Evolutionary conservation across 2,888 invertebrate genomes (phyloP), one percentile per base, ranked within the genome.

Genomic region (Acleris laterana): DNA sequence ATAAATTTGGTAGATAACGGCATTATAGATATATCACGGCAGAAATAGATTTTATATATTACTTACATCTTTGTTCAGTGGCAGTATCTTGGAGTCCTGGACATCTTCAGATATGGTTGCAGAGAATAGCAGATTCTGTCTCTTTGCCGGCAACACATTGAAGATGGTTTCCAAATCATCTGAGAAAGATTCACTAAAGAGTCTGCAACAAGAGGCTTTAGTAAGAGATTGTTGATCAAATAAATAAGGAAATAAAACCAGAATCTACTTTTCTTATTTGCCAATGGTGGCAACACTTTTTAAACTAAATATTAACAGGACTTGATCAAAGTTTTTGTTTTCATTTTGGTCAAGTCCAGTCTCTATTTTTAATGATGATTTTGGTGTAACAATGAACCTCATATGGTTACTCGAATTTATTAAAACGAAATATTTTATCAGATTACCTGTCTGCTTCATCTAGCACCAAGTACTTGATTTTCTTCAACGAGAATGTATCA

Each of bases 381-480:
- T 32, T 9, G 9, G 9, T 32, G 32, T 32, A 32, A 9, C 3
- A 32, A 32, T 9, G 9, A 32, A 32, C 3, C 9, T 32, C 2
- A 32, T 32, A 9, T 1, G 1, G 25, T 25, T 22, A 22, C n/a
- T n/a, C n/a, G 4, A 2, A 0, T 4, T 22, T 22, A 4, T 22
- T 22, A 22, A 22, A 3, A 22, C 22, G 2, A 4, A 22, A 32
- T 32, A 32, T 22, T 38, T 25, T 25, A 48, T 58, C 17, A 7
- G 1, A 46, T 58, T 96, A 93, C 87, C 98, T 94, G 83, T 99
- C 99, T 42, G 99, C 99, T 93, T 99, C 99, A 90, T 99, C 99
- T 61, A 99, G 86, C 0, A 99, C 98, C 74, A 99, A 89, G 90
- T 96, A 98, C 78, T 96, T 95, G 0, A 98, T 94, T 76, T 95